Conservation (phyloP, 2,113 vertebrate genomes). For the Dromiciops gliroides region DNA sequence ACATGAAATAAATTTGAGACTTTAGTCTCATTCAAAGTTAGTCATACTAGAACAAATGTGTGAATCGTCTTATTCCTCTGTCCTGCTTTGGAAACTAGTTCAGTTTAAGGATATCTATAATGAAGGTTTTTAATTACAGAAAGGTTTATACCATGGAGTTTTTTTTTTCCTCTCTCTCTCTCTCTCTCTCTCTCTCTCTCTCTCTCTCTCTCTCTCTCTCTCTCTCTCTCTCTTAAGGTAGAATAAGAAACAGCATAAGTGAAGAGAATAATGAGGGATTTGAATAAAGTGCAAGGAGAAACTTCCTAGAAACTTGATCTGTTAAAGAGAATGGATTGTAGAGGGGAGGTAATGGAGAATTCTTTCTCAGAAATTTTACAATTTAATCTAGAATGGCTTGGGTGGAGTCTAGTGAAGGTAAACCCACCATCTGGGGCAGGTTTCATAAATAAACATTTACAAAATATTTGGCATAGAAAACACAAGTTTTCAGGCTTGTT, state of each 20-base stretch:
- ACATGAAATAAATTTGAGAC: not conserved
- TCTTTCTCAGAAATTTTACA: not conserved
- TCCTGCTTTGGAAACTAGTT: not conserved
- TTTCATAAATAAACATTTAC: not conserved
- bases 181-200: too few relatives aligned
- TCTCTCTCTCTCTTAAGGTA: not conserved
- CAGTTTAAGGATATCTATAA: not conserved
- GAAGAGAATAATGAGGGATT: not conserved
- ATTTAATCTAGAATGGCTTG: not conserved
- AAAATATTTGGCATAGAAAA: not conserved
- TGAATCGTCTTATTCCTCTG: not conserved
- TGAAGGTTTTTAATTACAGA: not conserved
- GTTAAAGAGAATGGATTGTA: not conserved
- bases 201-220: too few relatives aligned
- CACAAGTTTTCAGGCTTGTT: not conserved
- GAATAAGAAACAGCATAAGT: not conserved
- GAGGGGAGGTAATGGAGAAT: not conserved
- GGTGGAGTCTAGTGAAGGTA: not conserved
- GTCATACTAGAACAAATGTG: not conserved
- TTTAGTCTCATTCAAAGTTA: not conserved
- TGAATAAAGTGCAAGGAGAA: not conserved
- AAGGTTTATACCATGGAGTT: not conserved
- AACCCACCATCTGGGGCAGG: not conserved
- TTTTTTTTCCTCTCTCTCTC: accelerated
- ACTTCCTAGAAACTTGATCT: not conserved